A percentile compares a stretch with the other conserved stretches of the same genome.
phyloP scores from a whole-genome alignment of 2,888 invertebrate genomes.

The Oligia strigilis region DNA sequence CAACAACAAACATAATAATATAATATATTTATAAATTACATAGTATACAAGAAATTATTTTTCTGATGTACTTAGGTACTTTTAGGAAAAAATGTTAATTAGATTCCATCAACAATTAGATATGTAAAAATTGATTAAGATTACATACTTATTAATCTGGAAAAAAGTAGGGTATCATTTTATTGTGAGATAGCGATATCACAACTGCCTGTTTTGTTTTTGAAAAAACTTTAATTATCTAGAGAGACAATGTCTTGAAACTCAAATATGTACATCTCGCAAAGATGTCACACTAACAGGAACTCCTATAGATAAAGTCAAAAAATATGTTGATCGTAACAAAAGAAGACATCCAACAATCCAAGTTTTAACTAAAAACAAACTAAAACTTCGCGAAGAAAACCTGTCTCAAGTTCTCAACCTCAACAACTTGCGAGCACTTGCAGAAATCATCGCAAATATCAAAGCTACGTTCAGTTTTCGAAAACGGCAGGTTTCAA shows the following conservation, averaged over 20 bases:
- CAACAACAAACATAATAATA: not conserved
- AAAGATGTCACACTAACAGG: not conserved
- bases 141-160: conserved; percentile 1
- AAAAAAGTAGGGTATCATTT: conserved; percentile 31
- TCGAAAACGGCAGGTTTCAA: conserved; percentile 5
- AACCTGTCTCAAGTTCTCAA: not conserved
- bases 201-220: not conserved
- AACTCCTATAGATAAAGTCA: not conserved
- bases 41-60: conserved; percentile 17
- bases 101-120: conserved; percentile 20
- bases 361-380: not conserved
- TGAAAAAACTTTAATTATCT: not conserved
- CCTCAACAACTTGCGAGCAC: not conserved
- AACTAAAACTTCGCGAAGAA: not conserved
- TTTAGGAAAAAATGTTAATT: conserved; percentile 37
- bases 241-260: not conserved
- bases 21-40: not conserved
- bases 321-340: not conserved
- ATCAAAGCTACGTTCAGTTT: not conserved
- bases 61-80: not conserved
- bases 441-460: not conserved
- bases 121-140: conserved; percentile 28
- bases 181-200: not conserved
- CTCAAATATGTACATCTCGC: not conserved
- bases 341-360: not conserved